Evolutionary conservation across 2,888 invertebrate genomes (phyloP), one percentile per base, ranked within the genome.

Genomic region (Napeogenes sylphis): DNA sequence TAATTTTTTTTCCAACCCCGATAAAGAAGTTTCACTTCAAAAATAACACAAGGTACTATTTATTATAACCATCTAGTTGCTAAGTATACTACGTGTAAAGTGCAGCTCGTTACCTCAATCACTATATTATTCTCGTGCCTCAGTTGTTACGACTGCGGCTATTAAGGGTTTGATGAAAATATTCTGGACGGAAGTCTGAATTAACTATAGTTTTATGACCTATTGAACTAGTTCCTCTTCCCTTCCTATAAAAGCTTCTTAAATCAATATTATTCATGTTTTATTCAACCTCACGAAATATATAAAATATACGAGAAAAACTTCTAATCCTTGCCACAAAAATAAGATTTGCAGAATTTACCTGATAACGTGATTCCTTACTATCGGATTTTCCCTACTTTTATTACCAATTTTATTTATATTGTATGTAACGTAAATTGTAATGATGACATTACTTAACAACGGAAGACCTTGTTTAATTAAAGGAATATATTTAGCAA

Each of bases 121-220:
- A 51, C 30, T 51, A 51, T 51, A 51, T 51, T 51, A 51, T 51
- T 30, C 30, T 30, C 51, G n/a, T 8, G 21, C 21, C 51, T 51
- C 8, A 30, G 30, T 12, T 30, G 51, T 51, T 51, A 51, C 51
- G 51, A 51, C 51, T 51, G 51, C 51, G 30, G 51, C 51, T 51
- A 51, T 51, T 51, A 51, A 30, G 30, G 8, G 6, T n/a, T 5
- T 51, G 21, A 30, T 30, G 21, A 30, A 51, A 51, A 51, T 51
- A 30, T 51, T 21, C 4, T 30, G 21, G 51, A 21, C 21, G 21
- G 2, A 21, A 2, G 8, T 21, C 21, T 51, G 10, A 51, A 51
- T 51, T 51, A 51, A 51, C 21, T 30, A 5, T 51, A 51, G 30
- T 10, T 51, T 30, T 51, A 3, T 30, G 30, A 4, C 12, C 51